Evolutionary conservation across 1,140 invertebrate genomes (phyloP), one percentile per base, ranked within the genome.

Genomic region (Conopomorpha cramerella): DNA sequence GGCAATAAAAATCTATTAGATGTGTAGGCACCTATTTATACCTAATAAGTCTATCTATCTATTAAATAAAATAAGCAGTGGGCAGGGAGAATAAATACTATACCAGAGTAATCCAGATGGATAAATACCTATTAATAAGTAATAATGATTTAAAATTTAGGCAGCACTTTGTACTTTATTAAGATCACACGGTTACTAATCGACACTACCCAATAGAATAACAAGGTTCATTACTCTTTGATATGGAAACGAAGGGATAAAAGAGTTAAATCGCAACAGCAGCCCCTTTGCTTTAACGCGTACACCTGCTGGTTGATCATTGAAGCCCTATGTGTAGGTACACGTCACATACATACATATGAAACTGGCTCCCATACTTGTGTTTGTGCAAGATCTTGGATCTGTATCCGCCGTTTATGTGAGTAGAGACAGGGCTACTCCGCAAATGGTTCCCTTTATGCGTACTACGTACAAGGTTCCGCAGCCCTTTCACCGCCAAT

Each of bases 171-270:
- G n/a, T n/a, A n/a, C n/a, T n/a, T n/a, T n/a, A n/a, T n/a, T 58
- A 66, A 56, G 46, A 66, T 74, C 70, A 70, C 70, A 74, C 63
- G 63, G 64, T 74, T 57, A 56, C 62, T 61, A 62, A 74, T 74
- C 59, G 66, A 66, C 65, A 55, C 53, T 43, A 55, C 60, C 65
- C 55, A 66, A 61, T 70, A 70, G 59, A 61, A 55, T 53, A 72
- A 71, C 63, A 72, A 76, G 67, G 71, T 76, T 76, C 71, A 76
- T 72, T 76, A 76, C 67, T 76, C 71, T 71, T 72, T 72, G 63
- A 72, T 72, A 76, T 76, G 67, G 67, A 76, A 76, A 76, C 67
- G 66, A 72, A 71, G 67, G 67, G 71, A 76, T 72, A 76, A 76
- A 76, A 68, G 66, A 72, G 67, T 72, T 71, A 71, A n/a, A 76